phyloP scores from a whole-genome alignment of 2,888 invertebrate genomes.

The Monoplex corrugatus region DNA sequence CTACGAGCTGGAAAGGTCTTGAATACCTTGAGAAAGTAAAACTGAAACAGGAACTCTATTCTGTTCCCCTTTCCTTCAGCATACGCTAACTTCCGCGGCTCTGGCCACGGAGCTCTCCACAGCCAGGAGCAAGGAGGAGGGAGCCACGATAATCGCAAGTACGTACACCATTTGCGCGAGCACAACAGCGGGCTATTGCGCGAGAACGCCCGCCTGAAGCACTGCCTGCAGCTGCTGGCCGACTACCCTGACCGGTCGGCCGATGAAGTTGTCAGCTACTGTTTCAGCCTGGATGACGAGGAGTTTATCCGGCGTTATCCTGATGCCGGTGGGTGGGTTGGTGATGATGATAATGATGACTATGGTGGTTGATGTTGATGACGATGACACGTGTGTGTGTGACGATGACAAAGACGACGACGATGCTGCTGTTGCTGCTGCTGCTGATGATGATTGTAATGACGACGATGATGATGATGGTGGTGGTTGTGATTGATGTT shows the following conservation, averaged over 20 bases:
- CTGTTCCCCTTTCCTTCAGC: background rate
- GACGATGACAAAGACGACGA: no score
- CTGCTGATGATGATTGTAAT: no score
- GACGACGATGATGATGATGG: no score
- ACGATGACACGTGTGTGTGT: background rate
- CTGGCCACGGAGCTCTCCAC: conserved; percentile 20
- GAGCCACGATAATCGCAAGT: background rate
- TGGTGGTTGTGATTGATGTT: no score
- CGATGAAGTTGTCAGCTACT: conserved; percentile 42
- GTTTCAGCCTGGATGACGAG: conserved; percentile 30
- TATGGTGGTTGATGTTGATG: background rate
- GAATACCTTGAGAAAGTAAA: no score
- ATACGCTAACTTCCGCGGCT: background rate
- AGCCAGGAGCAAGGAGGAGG: background rate
- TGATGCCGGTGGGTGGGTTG: background rate
- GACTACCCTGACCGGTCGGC: background rate
- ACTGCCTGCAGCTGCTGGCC: conserved; percentile 36
- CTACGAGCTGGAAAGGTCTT: no score
- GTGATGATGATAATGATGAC: background rate
- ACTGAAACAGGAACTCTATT: no score
- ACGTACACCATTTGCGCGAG: background rate
- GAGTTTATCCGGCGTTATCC: conserved; percentile 20
- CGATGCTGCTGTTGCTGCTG: no score
- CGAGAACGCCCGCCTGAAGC: conserved; percentile 40
- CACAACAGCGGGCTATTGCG: conserved; percentile 38